These are phyloP conservation scores for Orchesellides sinensis DNA, from an alignment of 2,888 invertebrate genomes.

Conservation along the genomic window DNA sequence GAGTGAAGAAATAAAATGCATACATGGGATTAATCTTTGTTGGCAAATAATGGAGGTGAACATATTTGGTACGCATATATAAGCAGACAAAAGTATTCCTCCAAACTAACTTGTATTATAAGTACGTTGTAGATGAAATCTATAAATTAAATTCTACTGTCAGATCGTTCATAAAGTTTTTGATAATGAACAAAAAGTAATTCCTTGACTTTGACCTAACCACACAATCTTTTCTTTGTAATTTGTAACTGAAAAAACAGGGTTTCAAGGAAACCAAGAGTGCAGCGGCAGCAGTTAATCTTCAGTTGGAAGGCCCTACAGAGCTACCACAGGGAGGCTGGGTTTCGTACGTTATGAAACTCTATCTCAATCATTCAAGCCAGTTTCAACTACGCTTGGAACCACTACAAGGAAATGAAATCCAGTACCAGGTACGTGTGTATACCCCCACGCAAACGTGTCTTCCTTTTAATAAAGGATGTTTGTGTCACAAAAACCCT, in stretches of 20 bases:
- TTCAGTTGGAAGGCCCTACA: constrained; percentile 58
- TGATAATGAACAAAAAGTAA: too few relatives aligned
- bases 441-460: not conserved
- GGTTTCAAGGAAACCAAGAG: constrained; percentile 13
- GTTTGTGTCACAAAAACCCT: too few relatives aligned
- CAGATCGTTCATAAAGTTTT: too few relatives aligned
- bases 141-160: too few relatives aligned
- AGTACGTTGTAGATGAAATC: too few relatives aligned
- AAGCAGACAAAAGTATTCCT: too few relatives aligned
- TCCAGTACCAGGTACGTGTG: constrained; percentile 60
- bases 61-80: too few relatives aligned
- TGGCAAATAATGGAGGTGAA: too few relatives aligned
- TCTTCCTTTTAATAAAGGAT: too few relatives aligned
- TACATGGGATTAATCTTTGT: too few relatives aligned
- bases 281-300: constrained; percentile 29
- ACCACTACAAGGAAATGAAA: constrained; percentile 65
- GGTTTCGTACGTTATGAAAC: constrained; percentile 64
- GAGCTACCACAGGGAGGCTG: constrained; percentile 69
- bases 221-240: constrained; percentile 4
- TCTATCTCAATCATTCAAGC: constrained; percentile 60
- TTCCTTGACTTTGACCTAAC: constrained; percentile 10
- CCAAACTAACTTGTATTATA: too few relatives aligned
- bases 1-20: too few relatives aligned
- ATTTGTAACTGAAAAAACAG: constrained; percentile 22
- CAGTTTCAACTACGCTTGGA: constrained; percentile 65